These are phyloP conservation scores for Idaea straminata DNA, from an alignment of 2,888 invertebrate species.

Conservation along the genomic window DNA sequence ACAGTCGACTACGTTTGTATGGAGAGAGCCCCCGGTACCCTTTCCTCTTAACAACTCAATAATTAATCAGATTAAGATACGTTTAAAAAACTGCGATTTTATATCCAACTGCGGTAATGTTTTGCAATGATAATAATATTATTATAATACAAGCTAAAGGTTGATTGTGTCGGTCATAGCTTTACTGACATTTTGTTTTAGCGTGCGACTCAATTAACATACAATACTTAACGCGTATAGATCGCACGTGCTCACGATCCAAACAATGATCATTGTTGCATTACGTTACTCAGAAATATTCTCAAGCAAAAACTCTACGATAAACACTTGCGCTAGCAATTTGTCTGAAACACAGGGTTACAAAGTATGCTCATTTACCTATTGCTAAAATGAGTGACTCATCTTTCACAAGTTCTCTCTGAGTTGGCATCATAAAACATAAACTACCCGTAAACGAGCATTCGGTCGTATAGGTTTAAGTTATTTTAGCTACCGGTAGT, in stretches of 20 bases:
- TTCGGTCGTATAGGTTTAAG: not conserved
- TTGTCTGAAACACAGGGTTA: conserved; percentile 16
- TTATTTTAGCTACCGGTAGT: too few species aligned
- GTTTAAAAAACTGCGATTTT: not conserved
- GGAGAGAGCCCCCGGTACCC: too few species aligned
- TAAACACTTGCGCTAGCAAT: conserved; percentile 30
- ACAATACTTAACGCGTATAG: conserved; percentile 61
- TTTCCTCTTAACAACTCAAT: too few species aligned
- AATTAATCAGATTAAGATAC: not conserved
- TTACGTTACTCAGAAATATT: conserved; percentile 37
- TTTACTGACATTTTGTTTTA: conserved; percentile 33
- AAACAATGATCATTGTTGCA: conserved; percentile 68
- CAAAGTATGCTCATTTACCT: not conserved
- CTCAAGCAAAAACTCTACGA: conserved; percentile 35
- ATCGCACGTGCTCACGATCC: conserved; percentile 68
- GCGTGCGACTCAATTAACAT: conserved; percentile 63
- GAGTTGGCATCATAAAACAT: not conserved
- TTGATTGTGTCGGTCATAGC: conserved; percentile 8
- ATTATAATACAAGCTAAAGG: not conserved
- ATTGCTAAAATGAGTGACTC: not conserved
- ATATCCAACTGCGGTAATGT: not conserved
- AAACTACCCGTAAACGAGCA: not conserved
- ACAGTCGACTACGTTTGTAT: too few species aligned
- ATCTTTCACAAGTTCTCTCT: not conserved
- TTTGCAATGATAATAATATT: not conserved